Percentiles rank a stretch among this genome's conserved stretches.
phyloP scores from a whole-genome alignment of 2,888 invertebrate genomes.

The Myathropa florea region DNA sequence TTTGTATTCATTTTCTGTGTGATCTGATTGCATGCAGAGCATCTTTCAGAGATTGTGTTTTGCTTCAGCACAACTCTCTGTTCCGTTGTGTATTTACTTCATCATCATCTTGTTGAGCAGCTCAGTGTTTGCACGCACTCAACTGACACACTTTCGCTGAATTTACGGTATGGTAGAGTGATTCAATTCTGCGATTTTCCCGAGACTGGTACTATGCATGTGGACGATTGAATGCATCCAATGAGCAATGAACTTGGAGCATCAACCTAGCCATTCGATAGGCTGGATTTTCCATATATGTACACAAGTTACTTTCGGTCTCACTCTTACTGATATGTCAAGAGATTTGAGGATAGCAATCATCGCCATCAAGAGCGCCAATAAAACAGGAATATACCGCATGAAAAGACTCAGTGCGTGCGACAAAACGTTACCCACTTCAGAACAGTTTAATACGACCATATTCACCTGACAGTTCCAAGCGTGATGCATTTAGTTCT shows the following conservation, averaged over 20 bases:
- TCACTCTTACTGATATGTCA: not conserved
- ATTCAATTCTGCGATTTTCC: not conserved
- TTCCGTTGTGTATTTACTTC: not conserved
- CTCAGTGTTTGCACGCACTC: constrained; percentile 31
- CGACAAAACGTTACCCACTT: no score
- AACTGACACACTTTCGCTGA: constrained; percentile 65
- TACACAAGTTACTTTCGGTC: not conserved
- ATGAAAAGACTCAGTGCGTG: not conserved
- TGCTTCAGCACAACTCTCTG: not conserved
- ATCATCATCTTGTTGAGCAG: constrained; percentile 10
- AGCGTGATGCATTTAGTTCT: no score
- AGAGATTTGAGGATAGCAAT: not conserved
- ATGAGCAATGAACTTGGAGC: not conserved
- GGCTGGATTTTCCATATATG: not conserved
- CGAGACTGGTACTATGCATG: not conserved
- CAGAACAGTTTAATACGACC: no score
- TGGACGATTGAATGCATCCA: not conserved
- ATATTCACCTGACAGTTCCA: no score
- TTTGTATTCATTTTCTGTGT: not conserved
- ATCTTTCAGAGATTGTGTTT: not conserved
- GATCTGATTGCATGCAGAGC: constrained; percentile 16
- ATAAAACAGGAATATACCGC: not conserved
- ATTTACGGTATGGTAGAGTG: constrained; percentile 44
- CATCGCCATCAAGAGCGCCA: not conserved
- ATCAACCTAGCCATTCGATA: not conserved